These are phyloP conservation scores for Stenichneumon culpator DNA, from an alignment of 2,888 invertebrate genomes.

Conservation along the genomic window DNA sequence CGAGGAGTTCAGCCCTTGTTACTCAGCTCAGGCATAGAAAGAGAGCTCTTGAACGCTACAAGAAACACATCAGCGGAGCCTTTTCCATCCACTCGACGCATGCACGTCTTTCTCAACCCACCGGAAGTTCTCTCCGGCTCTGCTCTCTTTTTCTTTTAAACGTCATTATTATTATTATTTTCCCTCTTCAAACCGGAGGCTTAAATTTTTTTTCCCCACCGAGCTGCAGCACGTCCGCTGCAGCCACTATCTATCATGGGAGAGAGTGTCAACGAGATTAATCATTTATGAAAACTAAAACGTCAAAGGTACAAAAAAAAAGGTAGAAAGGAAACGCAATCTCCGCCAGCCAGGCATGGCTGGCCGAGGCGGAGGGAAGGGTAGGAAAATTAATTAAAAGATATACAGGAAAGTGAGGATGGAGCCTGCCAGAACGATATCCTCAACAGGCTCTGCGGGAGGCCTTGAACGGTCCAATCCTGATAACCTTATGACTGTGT, in stretches of 20 bases:
- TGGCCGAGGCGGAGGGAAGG: background rate
- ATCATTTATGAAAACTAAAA: constrained; percentile 43
- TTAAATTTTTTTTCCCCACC: background rate
- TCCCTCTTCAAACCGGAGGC: constrained; percentile 3
- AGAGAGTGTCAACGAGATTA: constrained; percentile 60
- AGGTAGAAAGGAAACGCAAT: constrained; percentile 42
- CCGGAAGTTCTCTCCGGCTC: constrained; percentile 26
- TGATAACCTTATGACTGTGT: constrained; percentile 4
- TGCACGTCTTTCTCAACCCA: background rate
- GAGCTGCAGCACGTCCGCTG: background rate
- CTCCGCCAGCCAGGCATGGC: constrained; percentile 31
- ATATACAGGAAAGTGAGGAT: constrained; percentile 34
- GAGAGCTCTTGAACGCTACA: background rate
- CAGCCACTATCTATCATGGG: constrained; percentile 34
- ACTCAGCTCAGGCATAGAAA: constrained; percentile 13
- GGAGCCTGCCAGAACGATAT: constrained; percentile 40
- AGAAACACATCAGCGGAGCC: constrained; percentile 1
- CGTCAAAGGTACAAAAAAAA: constrained; percentile 40
- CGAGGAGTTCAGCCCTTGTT: constrained; percentile 6
- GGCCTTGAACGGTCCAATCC: constrained; percentile 7
- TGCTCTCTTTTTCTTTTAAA: constrained; percentile 19
- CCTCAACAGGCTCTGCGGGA: constrained; percentile 14
- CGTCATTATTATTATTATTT: constrained; percentile 13
- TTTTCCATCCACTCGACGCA: background rate
- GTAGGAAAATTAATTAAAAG: constrained; percentile 63